phyloP scores from a whole-genome alignment of 2,888 invertebrate genomes.

The Dendrolimus houi region DNA sequence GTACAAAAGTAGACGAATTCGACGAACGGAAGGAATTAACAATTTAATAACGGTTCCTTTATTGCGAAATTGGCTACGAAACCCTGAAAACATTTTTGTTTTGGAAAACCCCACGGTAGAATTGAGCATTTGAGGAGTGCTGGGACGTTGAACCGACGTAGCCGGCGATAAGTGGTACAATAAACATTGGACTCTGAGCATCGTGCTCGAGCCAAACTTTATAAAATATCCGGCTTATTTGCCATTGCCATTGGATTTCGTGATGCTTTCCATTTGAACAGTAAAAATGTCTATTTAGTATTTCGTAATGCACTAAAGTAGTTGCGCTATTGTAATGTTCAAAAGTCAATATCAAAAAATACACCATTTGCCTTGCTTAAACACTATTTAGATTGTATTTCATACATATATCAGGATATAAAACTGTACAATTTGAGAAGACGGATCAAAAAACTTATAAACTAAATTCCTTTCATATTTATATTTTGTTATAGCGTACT shows the following conservation, averaged over 20 bases:
- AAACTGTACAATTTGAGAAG: too few relatives aligned
- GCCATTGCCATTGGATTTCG: conserved; percentile 53
- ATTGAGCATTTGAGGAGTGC: conserved; percentile 22
- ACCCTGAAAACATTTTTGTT: conserved; percentile 2
- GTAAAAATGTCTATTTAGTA: conserved; percentile 13
- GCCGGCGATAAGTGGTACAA: conserved; percentile 51
- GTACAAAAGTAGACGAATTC: too few relatives aligned
- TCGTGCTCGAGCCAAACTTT: conserved; percentile 59
- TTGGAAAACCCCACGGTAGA: conserved; percentile 13
- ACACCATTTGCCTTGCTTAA: neutral
- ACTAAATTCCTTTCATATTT: too few relatives aligned
- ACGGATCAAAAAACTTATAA: too few relatives aligned
- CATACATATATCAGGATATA: too few relatives aligned
- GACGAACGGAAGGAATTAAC: too few relatives aligned
- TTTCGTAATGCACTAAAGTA: neutral
- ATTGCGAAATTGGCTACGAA: too few relatives aligned
- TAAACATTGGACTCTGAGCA: conserved; percentile 53
- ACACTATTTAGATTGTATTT: neutral
- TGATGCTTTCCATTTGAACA: conserved; percentile 43
- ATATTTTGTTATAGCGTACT: too few relatives aligned
- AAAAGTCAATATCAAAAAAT: neutral
- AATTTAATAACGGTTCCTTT: too few relatives aligned
- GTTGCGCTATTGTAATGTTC: neutral
- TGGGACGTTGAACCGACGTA: conserved; percentile 62
- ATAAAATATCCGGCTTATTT: conserved; percentile 63